A percentile compares a stretch with the other conserved stretches of the same genome.
These are phyloP conservation scores for Sebastes taczanowskii DNA, from an alignment of 2,797 vertebrate genomes.

Conservation along the genomic window DNA sequence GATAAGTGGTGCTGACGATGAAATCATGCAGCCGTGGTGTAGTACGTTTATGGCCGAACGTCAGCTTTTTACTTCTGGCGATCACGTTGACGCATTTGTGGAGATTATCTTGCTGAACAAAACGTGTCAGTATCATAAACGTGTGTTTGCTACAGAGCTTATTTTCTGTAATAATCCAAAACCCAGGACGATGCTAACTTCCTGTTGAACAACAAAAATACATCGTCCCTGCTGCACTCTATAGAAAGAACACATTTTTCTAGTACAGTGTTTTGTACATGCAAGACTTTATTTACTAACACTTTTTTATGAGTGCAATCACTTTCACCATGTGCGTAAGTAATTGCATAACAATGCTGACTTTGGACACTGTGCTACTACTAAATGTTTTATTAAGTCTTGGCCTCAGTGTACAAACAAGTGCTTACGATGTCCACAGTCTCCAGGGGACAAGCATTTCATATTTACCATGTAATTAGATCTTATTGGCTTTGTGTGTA, in stretches of 20 bases:
- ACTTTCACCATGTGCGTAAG: slow-evolving; percentile 20
- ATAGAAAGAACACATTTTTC: background rate
- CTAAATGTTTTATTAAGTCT: slow-evolving; percentile 37
- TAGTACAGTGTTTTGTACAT: background rate
- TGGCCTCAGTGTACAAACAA: slow-evolving; percentile 39
- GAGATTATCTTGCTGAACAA: too few relatives aligned
- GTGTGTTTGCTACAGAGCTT: too few relatives aligned
- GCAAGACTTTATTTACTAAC: slow-evolving; percentile 2
- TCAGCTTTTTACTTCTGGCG: too few relatives aligned
- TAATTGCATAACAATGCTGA: slow-evolving; percentile 33
- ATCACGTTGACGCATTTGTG: too few relatives aligned
- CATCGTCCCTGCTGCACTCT: background rate
- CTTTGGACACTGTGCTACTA: slow-evolving; percentile 40
- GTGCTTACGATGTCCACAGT: slow-evolving; percentile 30
- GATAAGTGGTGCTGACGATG: too few relatives aligned
- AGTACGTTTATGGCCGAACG: too few relatives aligned
- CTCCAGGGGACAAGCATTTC: slow-evolving; percentile 39
- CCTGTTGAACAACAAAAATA: too few relatives aligned
- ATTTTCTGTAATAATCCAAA: too few relatives aligned
- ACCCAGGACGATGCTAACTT: too few relatives aligned
- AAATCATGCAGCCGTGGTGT: too few relatives aligned
- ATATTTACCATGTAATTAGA: slow-evolving; percentile 59
- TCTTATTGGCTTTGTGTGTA: slow-evolving; percentile 47
- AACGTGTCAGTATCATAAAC: too few relatives aligned
- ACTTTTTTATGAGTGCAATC: slow-evolving; percentile 24